A percentile compares a stretch with the other conserved stretches of the same genome.
Conservation (phyloP, 2,888 invertebrate genomes). For the Anagyrus pseudococci region DNA sequence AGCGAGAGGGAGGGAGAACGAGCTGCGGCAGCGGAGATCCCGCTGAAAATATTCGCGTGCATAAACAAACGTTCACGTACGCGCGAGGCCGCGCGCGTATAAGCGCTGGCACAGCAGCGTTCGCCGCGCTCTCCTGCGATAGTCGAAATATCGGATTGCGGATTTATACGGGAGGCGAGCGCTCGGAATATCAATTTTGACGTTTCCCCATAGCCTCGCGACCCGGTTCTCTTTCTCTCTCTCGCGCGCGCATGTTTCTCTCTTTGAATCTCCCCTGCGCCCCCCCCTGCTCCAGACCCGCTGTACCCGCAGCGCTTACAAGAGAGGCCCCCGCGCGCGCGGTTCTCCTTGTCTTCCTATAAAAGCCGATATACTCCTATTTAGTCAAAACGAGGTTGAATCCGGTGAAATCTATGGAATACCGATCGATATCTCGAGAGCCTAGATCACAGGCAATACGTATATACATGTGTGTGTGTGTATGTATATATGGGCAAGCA, state of each 20-base stretch:
- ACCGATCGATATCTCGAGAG: slow-evolving; percentile 52
- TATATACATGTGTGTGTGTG: neutral
- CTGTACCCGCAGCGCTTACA: slow-evolving; percentile 4
- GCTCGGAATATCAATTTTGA: slow-evolving; percentile 59
- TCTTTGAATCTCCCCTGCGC: neutral
- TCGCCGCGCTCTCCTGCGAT: slow-evolving; percentile 1
- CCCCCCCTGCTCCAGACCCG: neutral
- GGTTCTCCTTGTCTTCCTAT: slow-evolving; percentile 40
- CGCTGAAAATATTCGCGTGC: slow-evolving; percentile 9
- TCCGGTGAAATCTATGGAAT: slow-evolving; percentile 54
- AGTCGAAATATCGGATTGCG: slow-evolving; percentile 55
- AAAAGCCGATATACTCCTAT: slow-evolving; percentile 55
- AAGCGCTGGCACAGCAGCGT: too few species aligned
- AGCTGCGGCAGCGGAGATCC: too few species aligned
- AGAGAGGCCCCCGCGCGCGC: neutral
- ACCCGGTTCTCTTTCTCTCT: neutral
- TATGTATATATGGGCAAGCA: too few species aligned
- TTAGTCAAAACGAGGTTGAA: slow-evolving; percentile 55
- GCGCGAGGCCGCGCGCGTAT: too few species aligned
- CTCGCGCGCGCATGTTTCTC: neutral
- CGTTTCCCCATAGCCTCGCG: slow-evolving; percentile 45
- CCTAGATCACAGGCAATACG: neutral
- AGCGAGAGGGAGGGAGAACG: too few species aligned
- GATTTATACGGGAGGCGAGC: slow-evolving; percentile 51
- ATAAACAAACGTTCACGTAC: neutral